A percentile compares a stretch with the other conserved stretches of the same genome.
Conservation (phyloP, 2,888 invertebrate species). For the Drosophila atripex region DNA sequence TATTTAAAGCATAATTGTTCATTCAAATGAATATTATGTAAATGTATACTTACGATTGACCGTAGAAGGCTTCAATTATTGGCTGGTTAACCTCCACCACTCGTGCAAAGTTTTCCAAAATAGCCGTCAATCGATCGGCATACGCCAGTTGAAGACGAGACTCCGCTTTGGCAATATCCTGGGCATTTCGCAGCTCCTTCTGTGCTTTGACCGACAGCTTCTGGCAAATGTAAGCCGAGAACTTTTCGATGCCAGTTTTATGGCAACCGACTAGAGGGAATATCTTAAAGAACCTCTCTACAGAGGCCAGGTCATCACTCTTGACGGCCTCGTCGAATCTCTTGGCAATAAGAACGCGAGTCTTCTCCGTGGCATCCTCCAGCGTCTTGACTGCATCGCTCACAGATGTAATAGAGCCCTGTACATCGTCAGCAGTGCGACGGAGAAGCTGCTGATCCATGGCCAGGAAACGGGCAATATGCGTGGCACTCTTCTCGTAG, state of each 20-base stretch:
- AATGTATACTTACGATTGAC: constrained; percentile 79
- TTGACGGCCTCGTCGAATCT: constrained; percentile 96
- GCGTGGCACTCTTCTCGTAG: constrained; percentile 97
- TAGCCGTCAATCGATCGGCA: constrained; percentile 92
- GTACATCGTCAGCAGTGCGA: constrained; percentile 90
- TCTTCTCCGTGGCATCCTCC: constrained; percentile 90
- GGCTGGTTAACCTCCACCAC: constrained; percentile 95
- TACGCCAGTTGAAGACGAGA: constrained; percentile 91
- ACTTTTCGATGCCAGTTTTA: constrained; percentile 93
- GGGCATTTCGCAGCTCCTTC: constrained; percentile 88
- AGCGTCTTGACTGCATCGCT: constrained; percentile 85
- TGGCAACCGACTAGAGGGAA: constrained; percentile 97
- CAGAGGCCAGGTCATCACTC: constrained; percentile 93
- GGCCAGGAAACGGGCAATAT: constrained; percentile 95
- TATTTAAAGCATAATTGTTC: neutral
- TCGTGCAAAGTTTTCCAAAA: constrained; percentile 93
- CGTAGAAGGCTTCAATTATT: constrained; percentile 94
- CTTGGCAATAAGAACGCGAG: constrained; percentile 86
- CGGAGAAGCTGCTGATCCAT: constrained; percentile 94
- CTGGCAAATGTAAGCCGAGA: constrained; percentile 93
- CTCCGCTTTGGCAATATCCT: constrained; percentile 87
- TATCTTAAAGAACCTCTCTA: constrained; percentile 98
- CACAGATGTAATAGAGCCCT: constrained; percentile 85
- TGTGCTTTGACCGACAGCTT: constrained; percentile 89
- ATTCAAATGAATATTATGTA: neutral